Conservation (phyloP, 2,888 invertebrate genomes). For the Colostygia pectinataria region DNA sequence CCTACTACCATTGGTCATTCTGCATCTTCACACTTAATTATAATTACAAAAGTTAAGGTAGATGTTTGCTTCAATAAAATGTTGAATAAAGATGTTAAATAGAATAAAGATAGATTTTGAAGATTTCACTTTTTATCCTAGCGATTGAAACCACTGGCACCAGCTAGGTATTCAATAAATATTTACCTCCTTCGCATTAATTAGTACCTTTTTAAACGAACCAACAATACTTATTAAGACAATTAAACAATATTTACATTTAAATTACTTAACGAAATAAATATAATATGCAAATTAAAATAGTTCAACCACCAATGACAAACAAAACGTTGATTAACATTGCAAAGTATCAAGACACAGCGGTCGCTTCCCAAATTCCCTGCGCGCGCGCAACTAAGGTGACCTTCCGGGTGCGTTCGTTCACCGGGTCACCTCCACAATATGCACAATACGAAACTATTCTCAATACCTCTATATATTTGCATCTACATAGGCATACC, state of each 20-base stretch:
- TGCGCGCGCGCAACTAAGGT: conserved; percentile 56
- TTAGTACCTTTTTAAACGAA: too few species aligned
- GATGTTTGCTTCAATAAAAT: too few species aligned
- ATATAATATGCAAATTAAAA: conserved; percentile 6
- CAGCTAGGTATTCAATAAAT: too few species aligned
- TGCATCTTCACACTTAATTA: too few species aligned
- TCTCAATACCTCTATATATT: conserved; percentile 31
- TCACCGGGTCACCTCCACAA: conserved; percentile 60
- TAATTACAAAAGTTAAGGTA: too few species aligned
- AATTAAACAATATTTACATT: not conserved
- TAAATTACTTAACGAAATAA: conserved; percentile 6
- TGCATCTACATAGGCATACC: conserved; percentile 25
- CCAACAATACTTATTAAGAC: not conserved
- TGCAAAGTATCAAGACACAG: conserved; percentile 41
- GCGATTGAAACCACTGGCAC: too few species aligned
- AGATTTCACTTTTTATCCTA: too few species aligned
- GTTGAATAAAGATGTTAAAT: too few species aligned
- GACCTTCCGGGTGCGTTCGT: conserved; percentile 69
- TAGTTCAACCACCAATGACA: conserved; percentile 15
- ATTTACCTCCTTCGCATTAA: too few species aligned
- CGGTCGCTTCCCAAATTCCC: conserved; percentile 54
- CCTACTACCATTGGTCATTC: too few species aligned
- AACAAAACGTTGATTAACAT: conserved; percentile 17
- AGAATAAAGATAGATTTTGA: too few species aligned
- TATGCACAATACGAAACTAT: conserved; percentile 35